Evolutionary conservation across 2,888 invertebrate species (phyloP).

Genomic region (Pycnomerus fuliginosus): DNA sequence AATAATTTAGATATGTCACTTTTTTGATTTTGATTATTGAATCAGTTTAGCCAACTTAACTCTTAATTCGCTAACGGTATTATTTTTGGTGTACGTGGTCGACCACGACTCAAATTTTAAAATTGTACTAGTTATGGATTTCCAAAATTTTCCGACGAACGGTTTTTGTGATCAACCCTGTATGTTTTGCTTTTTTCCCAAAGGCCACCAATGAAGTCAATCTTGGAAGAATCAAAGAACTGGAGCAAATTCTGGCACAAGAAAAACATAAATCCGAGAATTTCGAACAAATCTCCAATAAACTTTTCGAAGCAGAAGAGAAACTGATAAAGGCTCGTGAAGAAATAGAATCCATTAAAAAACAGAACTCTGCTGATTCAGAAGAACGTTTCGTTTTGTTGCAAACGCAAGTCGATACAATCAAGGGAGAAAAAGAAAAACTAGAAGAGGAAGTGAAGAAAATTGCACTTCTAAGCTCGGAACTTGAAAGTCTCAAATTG

Average conservation of each 20-base stretch:
- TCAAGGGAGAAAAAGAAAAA: slow-evolving; percentile 4
- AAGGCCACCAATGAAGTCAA: slow-evolving; percentile 55
- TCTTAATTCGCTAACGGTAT: too few relatives aligned
- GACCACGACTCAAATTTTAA: too few relatives aligned
- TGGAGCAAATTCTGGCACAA: slow-evolving; percentile 52
- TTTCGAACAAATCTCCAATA: slow-evolving; percentile 58
- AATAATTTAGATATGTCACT: too few relatives aligned
- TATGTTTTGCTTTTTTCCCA: slow-evolving; percentile 3
- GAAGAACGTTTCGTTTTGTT: slow-evolving; percentile 34
- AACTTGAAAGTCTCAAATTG: slow-evolving; percentile 43
- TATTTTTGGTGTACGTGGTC: too few relatives aligned
- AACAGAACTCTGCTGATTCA: slow-evolving; percentile 42
- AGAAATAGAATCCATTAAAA: slow-evolving; percentile 58
- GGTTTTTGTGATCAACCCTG: too few relatives aligned
- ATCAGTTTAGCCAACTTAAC: too few relatives aligned
- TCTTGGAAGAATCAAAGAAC: slow-evolving; percentile 54
- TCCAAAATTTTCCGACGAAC: too few relatives aligned
- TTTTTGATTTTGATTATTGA: too few relatives aligned
- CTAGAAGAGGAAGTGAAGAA: slow-evolving; percentile 15
- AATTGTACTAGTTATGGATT: too few relatives aligned
- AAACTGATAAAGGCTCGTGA: slow-evolving; percentile 63
- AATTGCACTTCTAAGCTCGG: slow-evolving; percentile 33
- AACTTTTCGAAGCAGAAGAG: slow-evolving; percentile 66
- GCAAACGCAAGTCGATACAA: slow-evolving; percentile 38
- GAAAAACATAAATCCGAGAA: slow-evolving; percentile 54